These are phyloP conservation scores for Sphinx pinastri DNA, from an alignment of 2,888 invertebrate genomes.

Conservation along the genomic window DNA sequence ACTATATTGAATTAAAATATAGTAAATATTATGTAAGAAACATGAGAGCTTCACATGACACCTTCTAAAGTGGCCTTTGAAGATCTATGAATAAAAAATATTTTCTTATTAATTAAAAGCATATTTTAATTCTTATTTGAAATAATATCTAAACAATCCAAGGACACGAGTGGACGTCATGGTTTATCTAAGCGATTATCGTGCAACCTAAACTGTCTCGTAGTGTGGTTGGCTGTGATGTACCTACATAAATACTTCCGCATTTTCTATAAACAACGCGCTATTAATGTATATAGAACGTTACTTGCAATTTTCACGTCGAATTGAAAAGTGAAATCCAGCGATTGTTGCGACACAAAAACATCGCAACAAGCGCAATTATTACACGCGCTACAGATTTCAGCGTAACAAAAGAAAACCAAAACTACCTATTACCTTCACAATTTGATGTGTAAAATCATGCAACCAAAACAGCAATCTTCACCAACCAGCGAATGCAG, in stretches of 20 bases:
- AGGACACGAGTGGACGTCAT: neutral
- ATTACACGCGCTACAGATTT: constrained; percentile 39
- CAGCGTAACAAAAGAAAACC: constrained; percentile 60
- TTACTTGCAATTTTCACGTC: constrained; percentile 14
- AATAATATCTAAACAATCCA: neutral
- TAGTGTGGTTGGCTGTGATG: neutral
- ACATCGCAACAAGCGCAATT: constrained; percentile 17
- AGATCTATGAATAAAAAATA: neutral
- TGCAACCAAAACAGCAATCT: constrained; percentile 48
- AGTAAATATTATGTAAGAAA: neutral
- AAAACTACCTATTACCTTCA: constrained; percentile 58
- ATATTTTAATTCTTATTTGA: neutral
- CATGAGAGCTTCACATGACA: no score
- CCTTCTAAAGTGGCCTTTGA: neutral
- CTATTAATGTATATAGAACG: neutral
- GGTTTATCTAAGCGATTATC: constrained; percentile 11
- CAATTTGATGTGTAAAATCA: constrained; percentile 67
- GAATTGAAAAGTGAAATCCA: constrained; percentile 40
- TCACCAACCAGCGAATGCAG: constrained; percentile 37
- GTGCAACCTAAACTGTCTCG: neutral
- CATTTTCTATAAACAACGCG: neutral
- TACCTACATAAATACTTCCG: constrained; percentile 20
- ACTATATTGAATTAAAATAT: neutral
- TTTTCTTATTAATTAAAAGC: neutral
- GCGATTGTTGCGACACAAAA: constrained; percentile 33